phyloP scores from a whole-genome alignment of 2,888 invertebrate genomes.

The Coelopa pilipes region DNA sequence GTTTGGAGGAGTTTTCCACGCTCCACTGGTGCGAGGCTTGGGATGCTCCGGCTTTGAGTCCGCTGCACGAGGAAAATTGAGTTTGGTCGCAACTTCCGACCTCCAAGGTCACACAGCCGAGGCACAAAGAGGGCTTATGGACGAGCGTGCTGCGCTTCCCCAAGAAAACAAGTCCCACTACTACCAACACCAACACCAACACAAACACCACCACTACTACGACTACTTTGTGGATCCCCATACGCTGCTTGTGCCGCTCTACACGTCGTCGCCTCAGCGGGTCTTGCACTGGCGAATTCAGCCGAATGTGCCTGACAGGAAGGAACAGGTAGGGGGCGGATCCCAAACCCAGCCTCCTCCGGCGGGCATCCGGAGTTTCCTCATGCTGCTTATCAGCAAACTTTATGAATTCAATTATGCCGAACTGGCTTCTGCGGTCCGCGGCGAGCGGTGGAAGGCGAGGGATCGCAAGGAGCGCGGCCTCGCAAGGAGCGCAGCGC shows the following conservation, averaged over 20 bases:
- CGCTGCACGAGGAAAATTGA: not conserved
- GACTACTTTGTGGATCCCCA: not conserved
- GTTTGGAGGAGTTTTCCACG: not conserved
- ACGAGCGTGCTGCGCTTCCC: not conserved
- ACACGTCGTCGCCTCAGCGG: not conserved
- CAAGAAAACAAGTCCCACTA: not conserved
- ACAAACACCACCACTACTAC: not conserved
- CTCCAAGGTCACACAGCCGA: not conserved
- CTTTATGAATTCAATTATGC: slow-evolving; percentile 33
- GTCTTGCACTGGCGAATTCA: too few relatives aligned
- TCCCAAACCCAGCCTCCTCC: not conserved
- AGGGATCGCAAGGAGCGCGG: too few relatives aligned
- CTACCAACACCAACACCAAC: not conserved
- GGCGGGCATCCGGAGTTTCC: not conserved
- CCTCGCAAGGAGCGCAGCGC: too few relatives aligned
- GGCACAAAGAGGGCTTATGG: not conserved
- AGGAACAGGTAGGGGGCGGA: not conserved
- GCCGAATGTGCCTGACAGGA: too few relatives aligned
- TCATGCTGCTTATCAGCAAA: slow-evolving; percentile 24
- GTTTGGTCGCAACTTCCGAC: not conserved
- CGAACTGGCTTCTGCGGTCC: not conserved
- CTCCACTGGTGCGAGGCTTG: not conserved
- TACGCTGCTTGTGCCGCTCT: not conserved
- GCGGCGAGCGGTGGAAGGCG: too few relatives aligned
- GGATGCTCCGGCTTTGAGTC: not conserved